Evolutionary conservation across 2,888 invertebrate genomes (phyloP), one percentile per base, ranked within the genome.

Genomic region (Anoncus sp.): DNA sequence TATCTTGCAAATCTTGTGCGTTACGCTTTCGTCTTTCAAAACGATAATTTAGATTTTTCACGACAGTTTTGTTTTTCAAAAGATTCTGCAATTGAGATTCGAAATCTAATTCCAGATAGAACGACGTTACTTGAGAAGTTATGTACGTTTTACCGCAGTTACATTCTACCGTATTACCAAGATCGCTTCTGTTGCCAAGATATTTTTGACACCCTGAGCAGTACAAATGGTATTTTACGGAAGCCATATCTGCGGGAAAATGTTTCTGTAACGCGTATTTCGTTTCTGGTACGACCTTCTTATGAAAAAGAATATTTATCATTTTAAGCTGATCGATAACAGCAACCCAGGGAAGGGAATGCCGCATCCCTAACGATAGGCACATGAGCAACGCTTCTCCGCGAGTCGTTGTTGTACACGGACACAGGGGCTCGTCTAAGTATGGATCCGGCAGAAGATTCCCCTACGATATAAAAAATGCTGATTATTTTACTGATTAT

Each of bases 221-320:
- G 20, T 45, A 63, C 12, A 65, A 45, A 45, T 73, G 63, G 18
- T 73, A 73, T 35, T 53, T 40, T 9, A 47, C 27, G 6, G 40
- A 45, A 14, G 38, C 43, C n/a, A 14, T 24, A 47, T 63, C 43
- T 12, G 49, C 18, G 18, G 72, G 59, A 14, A 73, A 63, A 65
- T 57, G 65, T 55, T 73, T 63, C 27, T 49, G 24, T 12, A 77
- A 16, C n/a, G 60, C 20, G 38, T 60, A 72, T 31, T 77, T 77
- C 6, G 72, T 62, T 7, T 27, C 45, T n/a, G 72, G 77, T 4
- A 72, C 27, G 18, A 77, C 60, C 10, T 66, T 35, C n/a, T 67
- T 31, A 27, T 62, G 20, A 35, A 59, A 77, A 22, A 77, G 49
- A 35, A n/a, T 12, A 60, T 77, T 77, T 0, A 77, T 18, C 24